Base-by-base conservation (phyloP, 2,888 invertebrate genomes). In the Isoperla grammatica region DNA sequence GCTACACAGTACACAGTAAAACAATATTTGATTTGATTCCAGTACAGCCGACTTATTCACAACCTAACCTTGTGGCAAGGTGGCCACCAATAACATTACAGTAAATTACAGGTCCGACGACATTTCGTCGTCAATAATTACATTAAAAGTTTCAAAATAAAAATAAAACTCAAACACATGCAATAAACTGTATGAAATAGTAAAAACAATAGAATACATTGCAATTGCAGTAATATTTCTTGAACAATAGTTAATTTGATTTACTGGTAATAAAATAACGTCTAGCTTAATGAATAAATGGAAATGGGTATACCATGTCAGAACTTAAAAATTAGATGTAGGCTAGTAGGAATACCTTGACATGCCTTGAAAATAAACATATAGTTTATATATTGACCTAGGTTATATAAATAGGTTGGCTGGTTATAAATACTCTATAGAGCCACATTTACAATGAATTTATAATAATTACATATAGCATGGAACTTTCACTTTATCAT, bases 381-480 rank as follows among this genome's bases (percentile, higher is more conserved):
- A 5, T 48, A 2, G 8, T 29, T 29, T 29, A 4, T n/a, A n/a
- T n/a, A n/a, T n/a, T n/a, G n/a, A n/a, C n/a, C n/a, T n/a, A n/a
- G n/a, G n/a, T n/a, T n/a, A n/a, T n/a, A n/a, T 29, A 8, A 29
- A 29, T 29, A 29, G 29, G 29, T 29, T 6, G 4, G 29, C 8
- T 6, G 4, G 29, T 29, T 29, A 29, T 48, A 48, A 48, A 48
- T 15, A n/a, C 22, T 15, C 6, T 48, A 15, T 20, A 48, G 19
- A 48, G 3, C 22, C 15, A 48, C 45, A 20, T 48, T 48, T 20
- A 48, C n/a, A 48, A 5, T 15, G 8, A 45, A 8, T 15, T 48
- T 20, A 48, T 20, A 20, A 48, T 48, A 48, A 15, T 17, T 43
- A 43, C 22, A 48, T 4, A 48, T 48, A 48, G 29, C 29, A 29